Evolutionary conservation across 2,888 invertebrate genomes (phyloP).

Genomic region (Physocephala rufipes): DNA sequence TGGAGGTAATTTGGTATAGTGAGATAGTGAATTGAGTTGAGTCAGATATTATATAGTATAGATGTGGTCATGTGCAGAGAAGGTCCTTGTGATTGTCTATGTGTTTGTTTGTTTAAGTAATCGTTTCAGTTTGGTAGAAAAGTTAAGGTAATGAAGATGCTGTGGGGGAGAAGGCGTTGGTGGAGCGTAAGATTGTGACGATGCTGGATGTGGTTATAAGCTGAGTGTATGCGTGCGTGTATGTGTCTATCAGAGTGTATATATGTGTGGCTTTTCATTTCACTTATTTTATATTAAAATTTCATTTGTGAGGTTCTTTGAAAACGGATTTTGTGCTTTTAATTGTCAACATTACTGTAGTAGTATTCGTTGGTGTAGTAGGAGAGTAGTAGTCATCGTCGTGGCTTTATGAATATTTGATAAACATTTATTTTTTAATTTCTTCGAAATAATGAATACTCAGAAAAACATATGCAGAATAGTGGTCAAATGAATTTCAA

Average conservation of each 20-base stretch:
- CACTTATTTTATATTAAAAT: slow-evolving; percentile 32
- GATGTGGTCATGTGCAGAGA: no score
- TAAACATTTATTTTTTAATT: neutral
- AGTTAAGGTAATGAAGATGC: neutral
- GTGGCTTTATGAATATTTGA: slow-evolving; percentile 10
- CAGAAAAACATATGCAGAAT: neutral
- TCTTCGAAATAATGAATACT: neutral
- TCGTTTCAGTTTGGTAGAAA: no score
- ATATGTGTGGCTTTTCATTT: slow-evolving; percentile 18
- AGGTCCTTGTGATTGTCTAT: no score
- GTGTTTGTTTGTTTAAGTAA: no score
- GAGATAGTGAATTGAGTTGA: no score
- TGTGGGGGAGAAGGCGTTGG: neutral
- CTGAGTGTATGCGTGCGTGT: no score
- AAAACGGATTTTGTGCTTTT: slow-evolving; percentile 31
- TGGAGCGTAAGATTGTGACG: no score
- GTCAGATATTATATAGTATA: no score
- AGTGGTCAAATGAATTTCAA: no score
- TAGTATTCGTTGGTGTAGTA: neutral
- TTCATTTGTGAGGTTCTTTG: slow-evolving; percentile 32
- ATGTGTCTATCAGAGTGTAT: no score
- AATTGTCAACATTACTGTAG: neutral
- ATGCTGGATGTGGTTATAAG: no score
- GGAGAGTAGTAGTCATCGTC: neutral
- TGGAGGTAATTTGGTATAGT: neutral